Base-by-base conservation (phyloP, 2,113 vertebrate genomes). In the Blennius ocellaris region DNA sequence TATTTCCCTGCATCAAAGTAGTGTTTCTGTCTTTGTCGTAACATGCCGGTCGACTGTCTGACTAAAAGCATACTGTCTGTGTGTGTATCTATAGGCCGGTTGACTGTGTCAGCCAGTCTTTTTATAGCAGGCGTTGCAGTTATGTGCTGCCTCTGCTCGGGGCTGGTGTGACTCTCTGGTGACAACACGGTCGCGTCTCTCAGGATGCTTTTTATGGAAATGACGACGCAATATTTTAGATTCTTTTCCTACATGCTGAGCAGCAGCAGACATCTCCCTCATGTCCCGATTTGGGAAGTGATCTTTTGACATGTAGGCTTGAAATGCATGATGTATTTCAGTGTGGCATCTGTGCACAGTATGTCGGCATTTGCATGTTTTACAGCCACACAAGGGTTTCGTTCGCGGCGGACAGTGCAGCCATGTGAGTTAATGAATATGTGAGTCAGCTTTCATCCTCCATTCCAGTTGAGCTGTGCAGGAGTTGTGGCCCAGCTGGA, bases 371-470 rank as follows among this genome's bases (percentile, higher is more conserved):
- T 43, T 59, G 16, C 70, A 62, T 17, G 11, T 53, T 67, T 54
- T 75, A 14, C 61, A 74, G 79, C 38, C 53, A 61, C n/a, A 54
- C 59, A 80, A 30, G 36, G 61, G 66, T 62, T 88, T 88, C 85
- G 78, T 90, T 80, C 83, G 76, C 84, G 73, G 69, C 75, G 37
- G 51, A 67, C 62, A 60, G 90, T 90, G 84, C 85, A 87, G 83
- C 87, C 90, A 90, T 85, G 89, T 77, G 73, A 82, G 75, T 78
- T 91, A 86, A 90, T 83, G 71, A 83, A 76, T 69, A 80, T 85
- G 79, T 91, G 88, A 91, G 79, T 93, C 89, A 91, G 84, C 88
- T 80, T 89, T 93, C 88, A 91, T 91, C 77, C 65, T 30, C 10
- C 57, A 64, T 70, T 88, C 74, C 52, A 40, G 66, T 83, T 77